These are phyloP conservation scores for Drosophila falleni DNA, from an alignment of 2,888 invertebrate species.

Conservation along the genomic window DNA sequence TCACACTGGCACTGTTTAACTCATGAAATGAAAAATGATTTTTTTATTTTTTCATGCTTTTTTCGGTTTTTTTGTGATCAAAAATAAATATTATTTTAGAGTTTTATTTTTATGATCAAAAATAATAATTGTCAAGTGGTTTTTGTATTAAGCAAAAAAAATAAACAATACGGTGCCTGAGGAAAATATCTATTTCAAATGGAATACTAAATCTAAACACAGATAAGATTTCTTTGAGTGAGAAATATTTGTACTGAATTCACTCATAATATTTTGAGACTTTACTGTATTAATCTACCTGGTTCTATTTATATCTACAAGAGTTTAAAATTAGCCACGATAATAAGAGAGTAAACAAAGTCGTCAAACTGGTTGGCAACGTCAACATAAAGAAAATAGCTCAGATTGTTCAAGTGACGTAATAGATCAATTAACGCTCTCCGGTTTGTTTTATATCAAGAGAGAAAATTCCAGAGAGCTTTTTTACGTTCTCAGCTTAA, in stretches of 20 bases:
- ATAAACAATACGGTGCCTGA: no score
- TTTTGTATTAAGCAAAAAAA: no score
- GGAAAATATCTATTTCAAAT: not conserved
- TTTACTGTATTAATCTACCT: not conserved
- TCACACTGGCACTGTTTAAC: no score
- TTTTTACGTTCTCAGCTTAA: conserved; percentile 9
- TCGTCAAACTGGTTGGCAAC: conserved; percentile 1
- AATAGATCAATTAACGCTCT: conserved; percentile 21
- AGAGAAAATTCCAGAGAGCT: conserved; percentile 2
- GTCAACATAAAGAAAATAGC: not conserved
- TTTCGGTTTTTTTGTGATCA: no score
- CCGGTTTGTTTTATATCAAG: not conserved
- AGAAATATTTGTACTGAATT: not conserved
- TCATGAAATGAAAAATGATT: no score
- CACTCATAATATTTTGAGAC: not conserved
- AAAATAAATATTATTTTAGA: no score
- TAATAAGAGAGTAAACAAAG: conserved; percentile 1
- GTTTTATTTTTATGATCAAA: no score
- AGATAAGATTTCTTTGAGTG: not conserved
- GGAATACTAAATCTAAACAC: not conserved
- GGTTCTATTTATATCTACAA: not conserved
- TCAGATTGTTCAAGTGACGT: conserved; percentile 10
- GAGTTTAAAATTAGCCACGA: not conserved
- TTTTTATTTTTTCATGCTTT: no score
- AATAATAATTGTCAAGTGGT: no score